Conservation (phyloP, 1,140 invertebrate species). For the Harpegnathos saltator region DNA sequence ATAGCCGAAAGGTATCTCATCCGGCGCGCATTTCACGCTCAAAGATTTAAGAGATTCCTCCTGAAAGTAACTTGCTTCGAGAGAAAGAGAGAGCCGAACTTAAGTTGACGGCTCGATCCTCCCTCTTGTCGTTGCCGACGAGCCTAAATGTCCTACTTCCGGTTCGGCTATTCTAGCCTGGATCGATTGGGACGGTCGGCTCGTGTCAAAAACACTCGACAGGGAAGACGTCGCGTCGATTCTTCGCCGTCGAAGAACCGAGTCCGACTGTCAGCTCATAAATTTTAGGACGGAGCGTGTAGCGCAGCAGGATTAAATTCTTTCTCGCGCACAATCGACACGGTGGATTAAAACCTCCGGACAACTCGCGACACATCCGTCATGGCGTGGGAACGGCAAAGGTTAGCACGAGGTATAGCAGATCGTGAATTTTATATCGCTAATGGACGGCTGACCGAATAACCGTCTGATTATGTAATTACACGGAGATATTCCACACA, state of each 20-base stretch:
- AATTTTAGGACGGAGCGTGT: constrained; percentile 52
- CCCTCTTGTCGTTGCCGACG: constrained; percentile 55
- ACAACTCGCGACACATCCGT: constrained; percentile 36
- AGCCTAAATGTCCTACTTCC: constrained; percentile 69
- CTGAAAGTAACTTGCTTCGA: not conserved
- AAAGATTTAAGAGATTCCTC: constrained; percentile 33
- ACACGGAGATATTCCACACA: too few species aligned
- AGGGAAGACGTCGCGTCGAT: constrained; percentile 61
- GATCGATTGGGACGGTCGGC: constrained; percentile 63
- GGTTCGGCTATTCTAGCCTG: constrained; percentile 62
- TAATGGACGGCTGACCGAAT: constrained; percentile 30
- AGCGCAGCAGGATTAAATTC: constrained; percentile 39
- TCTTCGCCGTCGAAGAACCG: constrained; percentile 41
- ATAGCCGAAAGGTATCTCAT: constrained; percentile 19
- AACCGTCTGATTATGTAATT: not conserved
- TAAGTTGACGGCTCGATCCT: constrained; percentile 42
- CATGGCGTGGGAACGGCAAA: constrained; percentile 18
- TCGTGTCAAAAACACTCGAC: constrained; percentile 71
- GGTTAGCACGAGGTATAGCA: not conserved
- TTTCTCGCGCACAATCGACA: constrained; percentile 28
- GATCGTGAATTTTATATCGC: constrained; percentile 8
- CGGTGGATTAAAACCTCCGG: constrained; percentile 27
- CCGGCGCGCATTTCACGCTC: constrained; percentile 7
- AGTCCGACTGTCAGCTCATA: constrained; percentile 48
- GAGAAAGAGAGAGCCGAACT: constrained; percentile 30